Evolutionary conservation across 2,113 vertebrate genomes (phyloP).

Genomic region (Hydrochoerus hydrochaeris): DNA sequence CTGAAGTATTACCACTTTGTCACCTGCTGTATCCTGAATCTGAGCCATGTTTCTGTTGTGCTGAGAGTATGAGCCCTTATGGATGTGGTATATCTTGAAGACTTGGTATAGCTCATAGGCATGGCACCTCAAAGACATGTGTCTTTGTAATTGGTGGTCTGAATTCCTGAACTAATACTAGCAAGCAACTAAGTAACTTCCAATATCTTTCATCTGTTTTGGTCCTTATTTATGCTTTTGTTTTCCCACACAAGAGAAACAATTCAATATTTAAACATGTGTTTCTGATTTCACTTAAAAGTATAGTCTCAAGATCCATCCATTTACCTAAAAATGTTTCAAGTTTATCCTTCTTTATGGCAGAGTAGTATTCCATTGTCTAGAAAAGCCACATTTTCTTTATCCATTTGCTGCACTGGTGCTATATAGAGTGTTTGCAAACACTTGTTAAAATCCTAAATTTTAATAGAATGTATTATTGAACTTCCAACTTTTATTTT

Average conservation of each 20-base stretch:
- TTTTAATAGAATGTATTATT: not conserved
- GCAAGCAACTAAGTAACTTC: not conserved
- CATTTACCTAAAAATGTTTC: not conserved
- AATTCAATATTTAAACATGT: no score
- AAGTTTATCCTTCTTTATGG: not conserved
- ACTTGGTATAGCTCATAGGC: no score
- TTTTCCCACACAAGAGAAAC: not conserved
- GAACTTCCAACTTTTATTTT: not conserved
- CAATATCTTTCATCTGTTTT: not conserved
- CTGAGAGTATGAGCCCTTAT: not conserved
- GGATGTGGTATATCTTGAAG: not conserved
- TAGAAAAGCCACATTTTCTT: not conserved
- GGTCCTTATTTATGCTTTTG: not conserved
- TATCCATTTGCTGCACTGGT: not conserved
- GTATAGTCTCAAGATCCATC: not conserved
- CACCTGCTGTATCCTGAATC: not conserved
- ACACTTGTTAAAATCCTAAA: slow-evolving; percentile 30
- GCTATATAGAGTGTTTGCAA: not conserved
- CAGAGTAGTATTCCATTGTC: not conserved
- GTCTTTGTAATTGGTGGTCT: not conserved
- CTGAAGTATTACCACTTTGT: not conserved
- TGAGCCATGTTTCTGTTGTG: not conserved
- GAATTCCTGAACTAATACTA: not conserved
- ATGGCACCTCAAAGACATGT: not conserved
- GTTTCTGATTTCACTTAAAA: no score